Evolutionary conservation across 2,113 vertebrate species (phyloP), one percentile per base, ranked within the genome.

Genomic region (Callipepla californica): DNA sequence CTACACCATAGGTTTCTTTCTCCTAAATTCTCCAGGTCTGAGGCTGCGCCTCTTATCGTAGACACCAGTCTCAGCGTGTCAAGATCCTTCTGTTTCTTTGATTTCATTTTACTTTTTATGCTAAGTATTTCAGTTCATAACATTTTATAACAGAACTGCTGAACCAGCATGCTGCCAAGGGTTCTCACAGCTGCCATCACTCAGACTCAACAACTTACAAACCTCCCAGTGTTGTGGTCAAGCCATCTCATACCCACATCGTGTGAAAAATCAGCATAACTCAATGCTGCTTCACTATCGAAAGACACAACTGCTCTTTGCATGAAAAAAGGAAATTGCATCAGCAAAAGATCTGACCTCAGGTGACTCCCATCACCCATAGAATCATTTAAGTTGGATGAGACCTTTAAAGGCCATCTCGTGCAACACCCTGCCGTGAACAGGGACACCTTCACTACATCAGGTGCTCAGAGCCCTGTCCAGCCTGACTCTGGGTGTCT

Each of bases 241-340:
- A 66, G 44, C 4, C 1, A 0, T 0, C 16, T 44, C 53, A 55
- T 5, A 2, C 48, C 44, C 6, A 0, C 2, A 48, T 21, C 15
- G 28, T 5, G 50, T 48, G 14, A 86, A 88, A 88, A 88, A 68
- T 2, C 38, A 45, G 19, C 5, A 5, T 32, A 66, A 75, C 7
- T 17, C 26, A 72, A 59, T 62, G n/a, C 47, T 42, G 22, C 13
- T 57, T 80, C 51, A 58, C 47, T 57, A 17, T 4, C 75, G 11
- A 78, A 34, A 72, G 58, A 9, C 38, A 38, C 0, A 23, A 45
- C 16, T 1, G 16, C 8, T 25, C 55, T 68, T 55, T 30, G 10
- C 23, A 59, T 44, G 51, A 5, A 9, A 16, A 51, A 51, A 51
- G 50, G 15, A 26, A 36, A 15, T 4, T 69, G 3, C 8, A 23